Percentiles rank a stretch among this genome's conserved stretches.
phyloP scores from a whole-genome alignment of 1,140 invertebrate species.

The Scaptomyza pallida region DNA sequence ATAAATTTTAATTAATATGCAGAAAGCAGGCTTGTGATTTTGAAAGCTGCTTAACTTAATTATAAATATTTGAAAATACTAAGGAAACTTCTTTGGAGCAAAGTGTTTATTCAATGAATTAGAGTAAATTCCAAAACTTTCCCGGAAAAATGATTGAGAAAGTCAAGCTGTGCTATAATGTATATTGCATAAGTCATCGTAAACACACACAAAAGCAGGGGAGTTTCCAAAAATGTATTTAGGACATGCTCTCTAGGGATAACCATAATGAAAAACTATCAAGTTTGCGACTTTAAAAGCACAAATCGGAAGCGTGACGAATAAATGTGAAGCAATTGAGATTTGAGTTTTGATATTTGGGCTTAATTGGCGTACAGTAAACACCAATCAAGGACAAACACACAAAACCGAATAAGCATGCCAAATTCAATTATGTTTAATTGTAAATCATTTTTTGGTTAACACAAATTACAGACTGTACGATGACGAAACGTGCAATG shows the following conservation, averaged over 20 bases:
- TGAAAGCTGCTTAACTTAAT: slow-evolving; percentile 29
- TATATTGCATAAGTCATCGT: slow-evolving; percentile 15
- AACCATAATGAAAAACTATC: slow-evolving; percentile 36
- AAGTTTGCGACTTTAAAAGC: slow-evolving; percentile 31
- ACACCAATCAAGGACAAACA: slow-evolving; percentile 46
- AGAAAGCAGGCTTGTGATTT: not conserved
- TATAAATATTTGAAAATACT: not conserved
- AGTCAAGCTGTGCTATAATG: not conserved
- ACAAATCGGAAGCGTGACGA: slow-evolving; percentile 44
- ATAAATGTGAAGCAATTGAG: slow-evolving; percentile 44
- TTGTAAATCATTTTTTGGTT: slow-evolving; percentile 73
- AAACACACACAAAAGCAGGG: no score
- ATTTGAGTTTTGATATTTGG: slow-evolving; percentile 42
- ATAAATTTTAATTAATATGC: not conserved
- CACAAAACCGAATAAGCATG: slow-evolving; percentile 40
- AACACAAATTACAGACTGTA: slow-evolving; percentile 67
- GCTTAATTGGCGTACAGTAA: slow-evolving; percentile 58
- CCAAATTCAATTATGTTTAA: slow-evolving; percentile 75
- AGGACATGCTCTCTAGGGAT: slow-evolving; percentile 2
- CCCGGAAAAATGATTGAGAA: not conserved
- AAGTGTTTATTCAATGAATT: slow-evolving; percentile 45
- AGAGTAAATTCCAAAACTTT: slow-evolving; percentile 11
- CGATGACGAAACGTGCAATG: slow-evolving; percentile 47
- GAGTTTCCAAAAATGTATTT: slow-evolving; percentile 8
- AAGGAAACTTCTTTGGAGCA: not conserved